Evolutionary conservation across 2,797 vertebrate genomes (phyloP).

Genomic region (Lepilemur septentrionalis): DNA sequence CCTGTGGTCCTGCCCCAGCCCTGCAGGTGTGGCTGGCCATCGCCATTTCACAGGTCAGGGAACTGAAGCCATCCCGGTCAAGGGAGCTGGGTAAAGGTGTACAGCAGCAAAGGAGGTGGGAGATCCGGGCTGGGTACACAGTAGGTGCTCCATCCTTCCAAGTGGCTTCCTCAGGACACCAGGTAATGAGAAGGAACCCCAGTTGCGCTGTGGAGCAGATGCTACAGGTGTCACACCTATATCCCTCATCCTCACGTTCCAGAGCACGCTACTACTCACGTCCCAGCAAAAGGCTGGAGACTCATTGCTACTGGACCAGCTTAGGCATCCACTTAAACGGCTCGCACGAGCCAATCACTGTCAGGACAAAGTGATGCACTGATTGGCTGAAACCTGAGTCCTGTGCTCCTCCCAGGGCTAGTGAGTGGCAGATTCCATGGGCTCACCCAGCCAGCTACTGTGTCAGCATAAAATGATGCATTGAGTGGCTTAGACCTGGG

Average conservation of each 20-base stretch:
- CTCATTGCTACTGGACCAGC: background rate
- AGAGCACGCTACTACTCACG: background rate
- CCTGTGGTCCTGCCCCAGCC: rapidly evolving
- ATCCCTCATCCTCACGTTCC: rapidly evolving
- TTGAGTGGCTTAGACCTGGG: too few relatives aligned
- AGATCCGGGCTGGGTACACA: rapidly evolving
- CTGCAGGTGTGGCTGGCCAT: background rate
- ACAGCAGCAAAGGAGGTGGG: rapidly evolving
- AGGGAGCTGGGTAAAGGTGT: background rate
- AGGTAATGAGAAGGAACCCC: rapidly evolving
- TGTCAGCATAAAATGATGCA: too few relatives aligned
- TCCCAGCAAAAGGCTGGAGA: background rate
- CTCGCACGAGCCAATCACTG: background rate
- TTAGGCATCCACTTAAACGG: background rate
- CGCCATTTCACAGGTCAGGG: rapidly evolving
- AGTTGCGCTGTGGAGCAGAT: rapidly evolving
- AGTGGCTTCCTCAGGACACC: background rate
- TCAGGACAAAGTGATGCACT: too few relatives aligned
- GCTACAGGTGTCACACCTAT: rapidly evolving
- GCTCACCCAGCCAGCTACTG: background rate
- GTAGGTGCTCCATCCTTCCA: background rate
- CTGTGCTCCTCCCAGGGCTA: background rate
- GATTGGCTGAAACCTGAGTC: background rate
- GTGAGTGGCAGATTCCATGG: background rate
- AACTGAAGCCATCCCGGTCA: rapidly evolving